Conservation (phyloP, 1,140 invertebrate genomes). For the Hylaeus volcanicus region DNA sequence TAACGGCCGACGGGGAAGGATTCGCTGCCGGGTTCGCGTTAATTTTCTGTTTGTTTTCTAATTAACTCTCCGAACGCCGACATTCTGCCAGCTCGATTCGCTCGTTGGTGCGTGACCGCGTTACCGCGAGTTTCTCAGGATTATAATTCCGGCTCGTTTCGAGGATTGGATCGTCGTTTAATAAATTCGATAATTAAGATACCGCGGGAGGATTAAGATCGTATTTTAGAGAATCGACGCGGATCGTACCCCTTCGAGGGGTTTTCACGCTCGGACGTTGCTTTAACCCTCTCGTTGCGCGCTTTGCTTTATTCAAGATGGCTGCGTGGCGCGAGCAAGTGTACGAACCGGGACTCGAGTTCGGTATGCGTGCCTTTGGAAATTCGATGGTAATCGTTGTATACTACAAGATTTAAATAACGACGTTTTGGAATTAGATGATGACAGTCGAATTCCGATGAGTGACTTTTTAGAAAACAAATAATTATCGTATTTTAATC, state of each 20-base stretch:
- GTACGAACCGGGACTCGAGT: no score
- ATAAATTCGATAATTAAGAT: constrained; percentile 65
- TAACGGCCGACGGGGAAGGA: constrained; percentile 69
- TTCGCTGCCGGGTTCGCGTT: constrained; percentile 74
- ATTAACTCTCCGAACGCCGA: constrained; percentile 68
- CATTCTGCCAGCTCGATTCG: not conserved
- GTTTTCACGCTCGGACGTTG: not conserved
- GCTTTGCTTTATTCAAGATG: no score
- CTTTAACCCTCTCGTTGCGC: no score
- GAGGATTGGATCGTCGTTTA: constrained; percentile 41
- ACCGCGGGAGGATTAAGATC: constrained; percentile 38
- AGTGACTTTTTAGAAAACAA: no score
- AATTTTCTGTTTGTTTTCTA: constrained; percentile 78
- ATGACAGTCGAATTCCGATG: no score
- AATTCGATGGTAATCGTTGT: no score
- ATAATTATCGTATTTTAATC: no score
- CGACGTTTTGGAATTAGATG: no score
- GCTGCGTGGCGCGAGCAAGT: no score
- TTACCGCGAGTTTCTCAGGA: constrained; percentile 56
- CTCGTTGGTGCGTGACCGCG: constrained; percentile 48
- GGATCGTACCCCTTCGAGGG: constrained; percentile 1
- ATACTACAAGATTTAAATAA: no score
- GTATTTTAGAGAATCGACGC: constrained; percentile 23
- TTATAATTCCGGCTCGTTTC: constrained; percentile 52
- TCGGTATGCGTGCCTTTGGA: no score